Evolutionary conservation across 2,113 vertebrate genomes (phyloP).

Genomic region (Silurus asotus): DNA sequence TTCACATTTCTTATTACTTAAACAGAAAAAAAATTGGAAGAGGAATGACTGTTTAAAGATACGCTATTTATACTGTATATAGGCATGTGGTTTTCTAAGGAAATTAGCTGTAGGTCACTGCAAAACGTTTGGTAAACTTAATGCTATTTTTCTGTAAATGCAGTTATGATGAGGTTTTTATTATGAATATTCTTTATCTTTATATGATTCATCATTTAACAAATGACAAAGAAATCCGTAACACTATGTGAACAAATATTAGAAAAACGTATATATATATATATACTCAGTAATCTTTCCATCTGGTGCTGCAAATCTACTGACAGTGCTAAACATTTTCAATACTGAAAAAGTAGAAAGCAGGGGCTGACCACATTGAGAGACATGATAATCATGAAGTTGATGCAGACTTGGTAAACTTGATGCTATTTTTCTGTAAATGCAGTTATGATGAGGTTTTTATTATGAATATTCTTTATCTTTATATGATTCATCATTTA

Average conservation of each 20-base stretch:
- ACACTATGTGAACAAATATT: neutral
- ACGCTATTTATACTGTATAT: too few species aligned
- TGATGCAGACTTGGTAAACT: conserved; percentile 83
- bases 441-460: neutral
- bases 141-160: neutral
- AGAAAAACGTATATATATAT: too few species aligned
- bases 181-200: neutral
- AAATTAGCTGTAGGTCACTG: neutral
- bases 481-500: neutral
- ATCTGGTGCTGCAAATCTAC: conserved; percentile 1
- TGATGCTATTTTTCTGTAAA: neutral
- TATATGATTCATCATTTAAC: neutral
- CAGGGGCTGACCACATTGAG: conserved; percentile 90
- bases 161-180: neutral
- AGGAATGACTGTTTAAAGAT: neutral
- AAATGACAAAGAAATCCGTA: neutral
- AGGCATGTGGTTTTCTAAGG: neutral
- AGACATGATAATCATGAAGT: conserved; percentile 99
- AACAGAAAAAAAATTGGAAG: neutral
- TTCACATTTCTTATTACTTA: neutral
- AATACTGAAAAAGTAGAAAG: conserved; percentile 36
- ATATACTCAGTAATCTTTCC: too few species aligned
- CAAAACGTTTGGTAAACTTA: neutral
- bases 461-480: neutral
- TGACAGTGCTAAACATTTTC: conserved; percentile 13